Percentiles rank a stretch among this genome's conserved stretches.
These are phyloP conservation scores for Psittacula cyanocephala DNA, from an alignment of 2,113 vertebrate genomes.

Conservation along the genomic window DNA sequence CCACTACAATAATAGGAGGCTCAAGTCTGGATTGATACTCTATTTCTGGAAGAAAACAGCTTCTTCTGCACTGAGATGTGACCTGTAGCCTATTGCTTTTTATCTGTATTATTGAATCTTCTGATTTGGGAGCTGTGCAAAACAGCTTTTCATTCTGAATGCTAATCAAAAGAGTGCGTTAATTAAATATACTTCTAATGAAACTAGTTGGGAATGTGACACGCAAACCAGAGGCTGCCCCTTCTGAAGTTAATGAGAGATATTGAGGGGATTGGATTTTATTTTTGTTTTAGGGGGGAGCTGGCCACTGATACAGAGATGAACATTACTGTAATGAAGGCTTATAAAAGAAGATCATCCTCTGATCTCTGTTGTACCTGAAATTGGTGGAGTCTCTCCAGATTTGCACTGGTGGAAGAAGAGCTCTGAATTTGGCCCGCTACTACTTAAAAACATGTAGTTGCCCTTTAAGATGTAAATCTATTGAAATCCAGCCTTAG, in stretches of 20 bases:
- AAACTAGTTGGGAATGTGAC: slow-evolving; percentile 18
- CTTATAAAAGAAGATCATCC: not conserved
- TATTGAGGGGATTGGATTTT: not conserved
- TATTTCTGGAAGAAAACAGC: not conserved
- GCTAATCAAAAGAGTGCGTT: slow-evolving; percentile 3
- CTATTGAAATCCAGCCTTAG: slow-evolving; percentile 72
- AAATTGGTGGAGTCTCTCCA: not conserved
- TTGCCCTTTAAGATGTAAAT: slow-evolving; percentile 82
- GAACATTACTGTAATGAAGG: not conserved
- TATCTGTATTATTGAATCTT: not conserved
- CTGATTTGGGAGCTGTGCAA: slow-evolving; percentile 16
- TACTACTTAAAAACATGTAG: slow-evolving; percentile 27
- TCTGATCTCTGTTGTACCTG: not conserved
- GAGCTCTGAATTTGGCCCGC: slow-evolving; percentile 14
- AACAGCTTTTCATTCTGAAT: slow-evolving; percentile 33
- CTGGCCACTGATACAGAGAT: not conserved
- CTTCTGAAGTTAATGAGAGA: slow-evolving; percentile 24
- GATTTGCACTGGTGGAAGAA: not conserved
- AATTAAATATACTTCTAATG: slow-evolving; percentile 39
- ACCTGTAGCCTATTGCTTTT: slow-evolving; percentile 3
- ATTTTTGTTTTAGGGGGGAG: not conserved
- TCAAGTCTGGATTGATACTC: not conserved
- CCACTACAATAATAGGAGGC: not conserved
- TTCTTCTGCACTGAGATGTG: not conserved
- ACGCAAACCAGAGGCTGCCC: not conserved